phyloP scores from a whole-genome alignment of 2,888 invertebrate genomes.

The Lasioglossum marginatum region DNA sequence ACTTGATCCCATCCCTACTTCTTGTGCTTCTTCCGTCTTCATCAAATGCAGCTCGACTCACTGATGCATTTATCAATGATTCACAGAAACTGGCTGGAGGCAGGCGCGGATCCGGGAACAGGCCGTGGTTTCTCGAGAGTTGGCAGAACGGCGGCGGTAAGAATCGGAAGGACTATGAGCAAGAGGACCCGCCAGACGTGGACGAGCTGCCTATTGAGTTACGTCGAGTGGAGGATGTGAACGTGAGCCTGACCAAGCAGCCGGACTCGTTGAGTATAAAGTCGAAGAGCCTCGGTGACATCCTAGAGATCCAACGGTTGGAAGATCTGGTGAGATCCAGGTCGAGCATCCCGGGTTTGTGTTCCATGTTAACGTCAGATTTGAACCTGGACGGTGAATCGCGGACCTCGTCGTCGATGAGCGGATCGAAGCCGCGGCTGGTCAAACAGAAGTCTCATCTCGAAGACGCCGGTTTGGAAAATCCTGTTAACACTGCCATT shows the following conservation, averaged over 20 bases:
- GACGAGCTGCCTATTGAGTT: slow-evolving; percentile 95
- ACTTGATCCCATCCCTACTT: no score
- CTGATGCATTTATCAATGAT: neutral
- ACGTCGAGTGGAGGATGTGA: slow-evolving; percentile 90
- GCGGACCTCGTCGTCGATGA: slow-evolving; percentile 73
- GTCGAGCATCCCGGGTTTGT: slow-evolving; percentile 90
- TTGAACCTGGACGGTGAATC: slow-evolving; percentile 70
- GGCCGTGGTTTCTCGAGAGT: slow-evolving; percentile 92
- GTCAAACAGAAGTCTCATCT: slow-evolving; percentile 95
- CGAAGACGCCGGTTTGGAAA: slow-evolving; percentile 84
- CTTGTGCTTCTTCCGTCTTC: neutral
- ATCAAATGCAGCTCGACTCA: neutral
- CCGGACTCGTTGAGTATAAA: slow-evolving; percentile 87
- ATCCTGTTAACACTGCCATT: slow-evolving; percentile 86
- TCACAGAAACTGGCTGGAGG: slow-evolving; percentile 91
- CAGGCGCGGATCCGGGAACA: slow-evolving; percentile 86
- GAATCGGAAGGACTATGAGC: slow-evolving; percentile 77
- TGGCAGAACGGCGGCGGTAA: slow-evolving; percentile 87
- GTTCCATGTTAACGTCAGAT: slow-evolving; percentile 77
- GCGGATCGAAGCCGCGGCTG: slow-evolving; percentile 87
- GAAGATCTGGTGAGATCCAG: slow-evolving; percentile 89
- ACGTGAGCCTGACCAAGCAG: slow-evolving; percentile 75
- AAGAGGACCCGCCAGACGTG: slow-evolving; percentile 86
- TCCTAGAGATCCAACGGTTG: slow-evolving; percentile 90
- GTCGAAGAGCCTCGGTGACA: slow-evolving; percentile 93